Conservation (phyloP, 2,797 vertebrate genomes). For the Chrosomus eos region DNA sequence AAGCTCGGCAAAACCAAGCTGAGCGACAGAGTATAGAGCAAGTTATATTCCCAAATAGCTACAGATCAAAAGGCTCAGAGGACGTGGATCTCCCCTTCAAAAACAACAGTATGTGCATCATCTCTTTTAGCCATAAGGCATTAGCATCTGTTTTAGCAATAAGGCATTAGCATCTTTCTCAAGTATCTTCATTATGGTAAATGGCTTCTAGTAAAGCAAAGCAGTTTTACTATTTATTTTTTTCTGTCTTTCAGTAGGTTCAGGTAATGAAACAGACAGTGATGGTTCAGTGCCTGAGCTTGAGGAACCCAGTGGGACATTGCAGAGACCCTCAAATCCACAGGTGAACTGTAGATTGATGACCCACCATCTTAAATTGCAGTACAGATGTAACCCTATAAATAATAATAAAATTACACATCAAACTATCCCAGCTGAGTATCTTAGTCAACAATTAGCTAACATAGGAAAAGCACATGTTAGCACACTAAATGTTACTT, state of each 20-base stretch:
- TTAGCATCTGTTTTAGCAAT: conserved; percentile 10
- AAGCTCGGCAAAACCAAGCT: conserved; percentile 49
- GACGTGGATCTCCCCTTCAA: conserved; percentile 74
- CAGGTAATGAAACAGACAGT: conserved; percentile 90
- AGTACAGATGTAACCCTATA: background rate
- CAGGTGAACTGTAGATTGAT: conserved; percentile 76
- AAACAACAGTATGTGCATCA: conserved; percentile 73
- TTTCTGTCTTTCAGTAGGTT: conserved; percentile 71
- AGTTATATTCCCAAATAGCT: conserved; percentile 69
- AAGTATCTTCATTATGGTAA: background rate
- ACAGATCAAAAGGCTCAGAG: conserved; percentile 78
- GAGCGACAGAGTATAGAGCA: conserved; percentile 66
- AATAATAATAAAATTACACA: background rate
- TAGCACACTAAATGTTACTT: background rate
- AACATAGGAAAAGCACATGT: background rate
- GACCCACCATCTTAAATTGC: background rate
- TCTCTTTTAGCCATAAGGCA: conserved; percentile 4
- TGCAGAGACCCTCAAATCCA: conserved; percentile 75
- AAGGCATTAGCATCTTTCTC: background rate
- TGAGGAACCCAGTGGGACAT: conserved; percentile 81
- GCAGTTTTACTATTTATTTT: background rate
- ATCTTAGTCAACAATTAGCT: background rate
- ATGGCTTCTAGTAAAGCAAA: background rate
- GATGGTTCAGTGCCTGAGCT: conserved; percentile 89
- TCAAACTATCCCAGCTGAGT: background rate